Evolutionary conservation across 2,888 invertebrate genomes (phyloP), one percentile per base, ranked within the genome.

Genomic region (Xestoiulus laeticollis): DNA sequence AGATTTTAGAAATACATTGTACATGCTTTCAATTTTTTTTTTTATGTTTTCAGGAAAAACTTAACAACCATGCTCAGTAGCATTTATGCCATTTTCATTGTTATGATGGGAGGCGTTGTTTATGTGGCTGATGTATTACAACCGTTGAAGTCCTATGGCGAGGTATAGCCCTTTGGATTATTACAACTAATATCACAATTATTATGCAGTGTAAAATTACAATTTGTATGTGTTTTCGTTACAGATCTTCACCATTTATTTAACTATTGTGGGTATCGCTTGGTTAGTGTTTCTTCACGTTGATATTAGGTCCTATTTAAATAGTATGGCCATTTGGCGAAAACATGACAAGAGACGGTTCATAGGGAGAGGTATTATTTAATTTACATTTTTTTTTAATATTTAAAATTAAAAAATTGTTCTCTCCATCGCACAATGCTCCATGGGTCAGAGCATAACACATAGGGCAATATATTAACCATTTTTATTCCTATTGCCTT

Each of bases 71-170:
- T 94, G 87, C 91, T 94, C 89, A 95, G 95, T 91, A 94, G 94
- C 89, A 94, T 95, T 90, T 96, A 96, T 90, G 95, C 95, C 82
- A 93, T 95, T 89, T 93, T 95, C 90, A 91, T 95, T 89, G 93
- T 95, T 5, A 94, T 95, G 33, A 91, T 95, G 38, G 95, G 95
- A 44, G 90, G 94, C 10, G 94, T 95, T 3, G 92, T 95, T 48
- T 95, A 95, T 90, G 91, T 95, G 44, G 93, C 94, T 85, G 95
- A 95, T 90, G 92, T 94, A 85, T 92, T 95, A 87, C 88, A 88
- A 59, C 88, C 89, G 16, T 88, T 89, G 14, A 88, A 87, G 78
- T 30, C 88, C 5, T 91, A 94, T 88, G 93, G 94, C 59, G 93
- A 94, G 93, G 95, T 95, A 92, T 93, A 90, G 19, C 14, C n/a